These are phyloP conservation scores for Spheniscus humboldti DNA, from an alignment of 2,797 vertebrate genomes.

Conservation along the genomic window DNA sequence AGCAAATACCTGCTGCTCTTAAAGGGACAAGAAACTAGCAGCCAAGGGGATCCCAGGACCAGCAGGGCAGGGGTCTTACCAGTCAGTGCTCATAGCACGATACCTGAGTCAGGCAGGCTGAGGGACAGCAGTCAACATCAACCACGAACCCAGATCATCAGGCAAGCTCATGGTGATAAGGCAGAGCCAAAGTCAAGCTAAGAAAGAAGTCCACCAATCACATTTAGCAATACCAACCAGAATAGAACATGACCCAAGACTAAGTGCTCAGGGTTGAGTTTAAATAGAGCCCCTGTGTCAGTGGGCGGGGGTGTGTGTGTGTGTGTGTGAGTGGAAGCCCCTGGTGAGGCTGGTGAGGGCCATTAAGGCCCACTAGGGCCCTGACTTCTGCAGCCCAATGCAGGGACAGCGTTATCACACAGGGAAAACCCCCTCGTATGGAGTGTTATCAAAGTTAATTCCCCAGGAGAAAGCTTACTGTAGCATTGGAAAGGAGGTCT, in stretches of 20 bases:
- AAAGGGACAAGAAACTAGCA: background rate
- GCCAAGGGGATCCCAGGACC: background rate
- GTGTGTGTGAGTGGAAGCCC: background rate
- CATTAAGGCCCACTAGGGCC: background rate
- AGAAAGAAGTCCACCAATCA: background rate
- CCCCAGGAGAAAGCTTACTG: background rate
- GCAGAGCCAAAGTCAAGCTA: background rate
- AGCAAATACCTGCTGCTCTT: background rate
- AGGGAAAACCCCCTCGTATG: background rate
- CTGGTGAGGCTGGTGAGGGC: background rate
- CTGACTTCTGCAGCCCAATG: background rate
- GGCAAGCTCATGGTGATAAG: rapidly evolving
- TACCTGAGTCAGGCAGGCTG: background rate
- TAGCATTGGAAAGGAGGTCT: background rate
- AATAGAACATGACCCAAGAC: rapidly evolving
- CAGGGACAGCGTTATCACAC: background rate
- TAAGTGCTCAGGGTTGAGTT: rapidly evolving
- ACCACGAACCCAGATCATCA: background rate
- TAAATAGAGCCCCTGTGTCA: background rate
- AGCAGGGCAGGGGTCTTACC: background rate
- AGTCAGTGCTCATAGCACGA: background rate
- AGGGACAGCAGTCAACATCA: background rate
- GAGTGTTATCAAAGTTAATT: background rate
- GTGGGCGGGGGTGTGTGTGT: no score
- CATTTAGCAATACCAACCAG: rapidly evolving